Evolutionary conservation across 2,113 vertebrate genomes (phyloP).

Genomic region (Fukomys damarensis): DNA sequence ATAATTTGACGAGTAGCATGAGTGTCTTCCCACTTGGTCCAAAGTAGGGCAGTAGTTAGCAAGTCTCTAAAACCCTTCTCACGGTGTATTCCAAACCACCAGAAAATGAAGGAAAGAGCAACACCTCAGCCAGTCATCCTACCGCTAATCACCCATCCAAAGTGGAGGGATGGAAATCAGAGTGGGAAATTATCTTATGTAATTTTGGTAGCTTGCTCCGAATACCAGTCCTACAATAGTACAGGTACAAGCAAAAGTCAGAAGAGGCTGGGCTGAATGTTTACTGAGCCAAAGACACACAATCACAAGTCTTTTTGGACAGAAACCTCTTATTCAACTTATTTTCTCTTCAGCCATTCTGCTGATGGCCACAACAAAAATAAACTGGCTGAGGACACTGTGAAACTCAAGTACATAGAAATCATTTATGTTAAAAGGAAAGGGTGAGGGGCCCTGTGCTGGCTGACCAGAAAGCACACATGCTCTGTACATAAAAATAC

Average conservation of each 20-base stretch:
- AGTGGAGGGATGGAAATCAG: neutral
- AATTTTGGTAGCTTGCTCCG: neutral
- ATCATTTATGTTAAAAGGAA: neutral
- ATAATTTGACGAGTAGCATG: fast-evolving
- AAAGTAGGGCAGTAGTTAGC: neutral
- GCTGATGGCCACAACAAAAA: neutral
- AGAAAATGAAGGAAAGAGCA: neutral
- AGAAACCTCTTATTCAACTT: neutral
- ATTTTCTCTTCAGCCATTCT: neutral
- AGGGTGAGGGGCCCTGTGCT: fast-evolving
- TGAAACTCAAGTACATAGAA: neutral
- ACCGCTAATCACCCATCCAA: neutral
- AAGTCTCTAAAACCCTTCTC: neutral
- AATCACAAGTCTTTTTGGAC: neutral
- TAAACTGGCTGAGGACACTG: neutral
- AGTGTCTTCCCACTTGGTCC: neutral
- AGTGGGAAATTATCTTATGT: neutral
- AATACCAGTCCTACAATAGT: neutral
- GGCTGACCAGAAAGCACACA: neutral
- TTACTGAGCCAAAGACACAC: neutral
- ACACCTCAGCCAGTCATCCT: neutral
- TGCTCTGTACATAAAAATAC: neutral
- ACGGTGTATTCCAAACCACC: neutral
- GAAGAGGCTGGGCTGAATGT: neutral
- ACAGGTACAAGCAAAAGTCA: neutral